Evolutionary conservation across 2,113 vertebrate species (phyloP).

Genomic region (Hylia prasina): DNA sequence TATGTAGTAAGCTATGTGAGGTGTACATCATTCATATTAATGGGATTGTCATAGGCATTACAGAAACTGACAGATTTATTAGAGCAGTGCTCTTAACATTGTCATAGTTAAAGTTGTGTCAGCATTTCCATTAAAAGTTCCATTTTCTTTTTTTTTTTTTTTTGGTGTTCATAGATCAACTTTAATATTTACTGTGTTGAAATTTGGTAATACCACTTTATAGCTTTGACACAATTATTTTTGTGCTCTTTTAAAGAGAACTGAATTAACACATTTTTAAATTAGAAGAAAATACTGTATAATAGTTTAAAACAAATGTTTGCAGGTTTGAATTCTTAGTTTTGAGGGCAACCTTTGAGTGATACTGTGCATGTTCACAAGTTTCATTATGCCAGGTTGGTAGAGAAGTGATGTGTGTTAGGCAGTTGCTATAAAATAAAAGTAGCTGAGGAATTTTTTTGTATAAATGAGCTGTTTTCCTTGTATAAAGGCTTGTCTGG

Average conservation of each 20-base stretch:
- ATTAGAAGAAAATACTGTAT: not conserved
- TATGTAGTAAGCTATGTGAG: slow-evolving; percentile 55
- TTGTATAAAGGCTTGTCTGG: not conserved
- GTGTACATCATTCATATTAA: slow-evolving; percentile 78
- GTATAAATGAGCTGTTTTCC: not conserved
- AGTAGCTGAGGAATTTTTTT: not conserved
- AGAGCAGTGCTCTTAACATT: slow-evolving; percentile 26
- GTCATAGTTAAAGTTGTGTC: slow-evolving; percentile 64
- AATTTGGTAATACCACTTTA: slow-evolving; percentile 32
- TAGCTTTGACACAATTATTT: slow-evolving; percentile 11
- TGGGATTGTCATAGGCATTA: slow-evolving; percentile 72
- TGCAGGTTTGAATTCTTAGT: not conserved
- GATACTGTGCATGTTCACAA: not conserved
- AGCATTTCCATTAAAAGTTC: slow-evolving; percentile 68
- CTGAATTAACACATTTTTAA: not conserved
- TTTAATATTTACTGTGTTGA: slow-evolving; percentile 14
- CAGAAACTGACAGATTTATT: slow-evolving; percentile 77
- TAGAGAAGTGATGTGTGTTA: not conserved
- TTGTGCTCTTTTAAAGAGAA: not conserved
- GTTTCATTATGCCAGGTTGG: not conserved
- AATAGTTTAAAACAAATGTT: not conserved
- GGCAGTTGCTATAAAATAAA: not conserved
- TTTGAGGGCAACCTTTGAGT: not conserved
- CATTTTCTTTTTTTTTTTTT: slow-evolving; percentile 20
- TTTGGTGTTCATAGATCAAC: slow-evolving; percentile 38